Evolutionary conservation across 1,140 invertebrate genomes (phyloP).

Genomic region (Aphelenchoides fujianensis): DNA sequence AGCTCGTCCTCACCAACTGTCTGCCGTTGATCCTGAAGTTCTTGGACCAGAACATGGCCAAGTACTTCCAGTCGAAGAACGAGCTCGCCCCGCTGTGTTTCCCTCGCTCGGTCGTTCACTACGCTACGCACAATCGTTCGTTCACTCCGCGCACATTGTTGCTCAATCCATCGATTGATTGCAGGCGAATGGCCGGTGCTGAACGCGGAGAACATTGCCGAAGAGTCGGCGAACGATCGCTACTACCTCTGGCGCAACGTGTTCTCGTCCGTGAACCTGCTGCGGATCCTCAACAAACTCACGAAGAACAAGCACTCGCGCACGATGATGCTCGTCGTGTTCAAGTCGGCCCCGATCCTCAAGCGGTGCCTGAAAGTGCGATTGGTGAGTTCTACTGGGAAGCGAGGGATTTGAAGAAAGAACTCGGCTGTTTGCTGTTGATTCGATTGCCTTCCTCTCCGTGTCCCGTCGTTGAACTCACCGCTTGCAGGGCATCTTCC

Average conservation of each 20-base stretch:
- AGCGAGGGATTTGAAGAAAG: too few species aligned
- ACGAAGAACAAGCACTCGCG: slow-evolving; percentile 99
- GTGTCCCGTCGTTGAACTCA: background rate
- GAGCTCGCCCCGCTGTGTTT: slow-evolving; percentile 66
- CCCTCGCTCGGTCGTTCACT: slow-evolving; percentile 50
- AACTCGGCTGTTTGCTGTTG: too few species aligned
- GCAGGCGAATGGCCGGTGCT: slow-evolving; percentile 91
- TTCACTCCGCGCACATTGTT: too few species aligned
- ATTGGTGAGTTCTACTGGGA: slow-evolving; percentile 37
- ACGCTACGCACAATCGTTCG: slow-evolving; percentile 50
- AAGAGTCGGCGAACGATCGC: slow-evolving; percentile 34
- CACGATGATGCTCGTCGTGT: slow-evolving; percentile 99
- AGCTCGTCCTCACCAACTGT: slow-evolving; percentile 97
- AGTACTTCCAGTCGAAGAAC: slow-evolving; percentile 91
- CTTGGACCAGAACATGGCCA: slow-evolving; percentile 95
- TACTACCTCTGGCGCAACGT: slow-evolving; percentile 93
- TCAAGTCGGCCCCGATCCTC: slow-evolving; percentile 96
- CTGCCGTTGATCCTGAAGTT: slow-evolving; percentile 97
- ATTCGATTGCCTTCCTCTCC: too few species aligned
- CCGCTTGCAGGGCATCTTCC: slow-evolving; percentile 82
- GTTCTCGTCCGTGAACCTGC: slow-evolving; percentile 93
- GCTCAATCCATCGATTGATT: too few species aligned
- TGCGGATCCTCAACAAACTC: slow-evolving; percentile 93
- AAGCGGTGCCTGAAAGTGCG: slow-evolving; percentile 84
- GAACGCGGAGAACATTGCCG: slow-evolving; percentile 79